Evolutionary conservation across 2,888 invertebrate genomes (phyloP).

Genomic region (Cephalotes varians): DNA sequence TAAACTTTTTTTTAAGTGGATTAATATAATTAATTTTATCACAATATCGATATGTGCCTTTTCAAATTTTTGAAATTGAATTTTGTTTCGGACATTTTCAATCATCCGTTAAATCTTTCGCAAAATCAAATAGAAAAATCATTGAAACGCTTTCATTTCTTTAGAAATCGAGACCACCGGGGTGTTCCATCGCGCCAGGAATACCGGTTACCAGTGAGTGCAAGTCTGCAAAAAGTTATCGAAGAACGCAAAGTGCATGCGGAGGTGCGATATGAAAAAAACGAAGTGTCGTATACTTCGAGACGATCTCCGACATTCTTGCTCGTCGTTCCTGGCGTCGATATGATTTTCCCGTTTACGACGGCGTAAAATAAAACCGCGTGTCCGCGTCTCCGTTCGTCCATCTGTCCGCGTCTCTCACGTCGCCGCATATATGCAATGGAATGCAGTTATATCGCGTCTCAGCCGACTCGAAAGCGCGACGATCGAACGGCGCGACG

Average conservation of each 20-base stretch:
- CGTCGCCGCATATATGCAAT: conserved; percentile 41
- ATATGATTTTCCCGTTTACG: conserved; percentile 73
- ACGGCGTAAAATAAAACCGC: conserved; percentile 69
- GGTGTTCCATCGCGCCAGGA: not conserved
- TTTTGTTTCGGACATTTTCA: not conserved
- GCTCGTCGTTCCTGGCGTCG: conserved; percentile 52
- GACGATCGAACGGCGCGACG: conserved; percentile 57
- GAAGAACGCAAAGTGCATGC: conserved; percentile 33
- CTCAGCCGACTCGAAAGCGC: conserved; percentile 51
- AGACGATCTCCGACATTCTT: conserved; percentile 52
- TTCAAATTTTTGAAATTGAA: not conserved
- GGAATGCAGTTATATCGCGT: conserved; percentile 73
- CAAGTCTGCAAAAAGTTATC: conserved; percentile 38
- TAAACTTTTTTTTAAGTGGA: not conserved
- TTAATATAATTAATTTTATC: conserved; percentile 6
- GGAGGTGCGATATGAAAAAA: conserved; percentile 32
- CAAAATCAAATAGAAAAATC: conserved; percentile 8
- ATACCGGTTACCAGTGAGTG: conserved; percentile 46
- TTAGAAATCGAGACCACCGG: conserved; percentile 33
- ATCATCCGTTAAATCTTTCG: not conserved
- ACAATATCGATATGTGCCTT: not conserved
- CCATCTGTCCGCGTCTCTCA: conserved; percentile 51
- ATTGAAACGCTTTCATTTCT: conserved; percentile 3
- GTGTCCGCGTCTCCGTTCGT: conserved; percentile 43
- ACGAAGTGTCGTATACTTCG: conserved; percentile 33